Evolutionary conservation across 2,888 invertebrate genomes (phyloP).

Genomic region (Volucella bombylans): DNA sequence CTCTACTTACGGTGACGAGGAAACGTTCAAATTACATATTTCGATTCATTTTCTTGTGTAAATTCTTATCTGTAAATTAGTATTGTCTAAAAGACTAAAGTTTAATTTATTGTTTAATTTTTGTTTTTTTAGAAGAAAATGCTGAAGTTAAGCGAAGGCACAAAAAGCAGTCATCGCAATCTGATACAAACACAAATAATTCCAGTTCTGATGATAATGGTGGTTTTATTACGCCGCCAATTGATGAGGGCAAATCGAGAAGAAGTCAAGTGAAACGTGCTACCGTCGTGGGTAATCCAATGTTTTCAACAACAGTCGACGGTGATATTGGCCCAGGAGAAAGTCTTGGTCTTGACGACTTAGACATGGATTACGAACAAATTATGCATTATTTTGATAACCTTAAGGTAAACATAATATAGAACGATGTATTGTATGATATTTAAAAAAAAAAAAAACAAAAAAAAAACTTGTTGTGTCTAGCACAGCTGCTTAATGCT

Average conservation of each 20-base stretch:
- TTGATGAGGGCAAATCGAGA: slow-evolving; percentile 73
- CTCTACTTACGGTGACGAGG: too few species aligned
- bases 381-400: slow-evolving; percentile 99
- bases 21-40: too few species aligned
- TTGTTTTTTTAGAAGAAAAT: slow-evolving; percentile 71
- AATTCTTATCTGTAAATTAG: too few species aligned
- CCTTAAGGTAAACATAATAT: slow-evolving; percentile 88
- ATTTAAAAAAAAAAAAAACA: background rate
- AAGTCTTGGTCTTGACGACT: slow-evolving; percentile 89
- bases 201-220: slow-evolving; percentile 77
- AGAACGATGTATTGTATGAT: too few species aligned
- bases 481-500: slow-evolving; percentile 63
- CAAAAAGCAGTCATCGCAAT: slow-evolving; percentile 69
- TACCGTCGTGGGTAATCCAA: slow-evolving; percentile 93
- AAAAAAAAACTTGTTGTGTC: slow-evolving; percentile 56
- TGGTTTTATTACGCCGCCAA: slow-evolving; percentile 77
- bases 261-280: slow-evolving; percentile 88
- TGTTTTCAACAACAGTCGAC: slow-evolving; percentile 87
- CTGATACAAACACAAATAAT: slow-evolving; percentile 69
- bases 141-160: slow-evolving; percentile 74
- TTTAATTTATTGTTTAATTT: background rate
- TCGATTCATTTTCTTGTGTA: too few species aligned
- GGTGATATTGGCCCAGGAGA: slow-evolving; percentile 84
- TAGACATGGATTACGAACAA: slow-evolving; percentile 98
- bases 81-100: background rate